Evolutionary conservation across 37 sponge, comb jelly and placozoan genomes (phyloP), one percentile per base, ranked within the genome.

Genomic region (Cladorhizidae sp.): DNA sequence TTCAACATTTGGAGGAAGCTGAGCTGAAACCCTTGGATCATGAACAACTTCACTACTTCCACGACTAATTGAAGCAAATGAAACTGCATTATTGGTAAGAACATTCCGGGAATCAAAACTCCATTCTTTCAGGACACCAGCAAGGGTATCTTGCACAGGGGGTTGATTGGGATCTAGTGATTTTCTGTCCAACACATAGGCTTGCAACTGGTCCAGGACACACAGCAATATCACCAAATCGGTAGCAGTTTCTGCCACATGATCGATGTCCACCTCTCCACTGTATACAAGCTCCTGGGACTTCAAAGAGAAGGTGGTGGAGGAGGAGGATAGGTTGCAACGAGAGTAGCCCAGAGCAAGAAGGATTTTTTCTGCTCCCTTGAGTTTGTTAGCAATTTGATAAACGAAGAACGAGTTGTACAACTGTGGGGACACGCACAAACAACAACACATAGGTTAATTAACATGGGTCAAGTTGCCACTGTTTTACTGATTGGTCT

Each of bases 401-500:
- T 86, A 86, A n/a, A 80, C 45, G 40, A 74, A 86, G 49, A 55
- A 80, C 23, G 80, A 73, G 36, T 55, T 80, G 9, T 73, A 86
- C n/a, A 80, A 59, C 80, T 79, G 79, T 2, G 35, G 11, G 20
- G 1, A 64, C 1, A 75, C 32, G 26, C 7, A 73, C 8, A 45
- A 79, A 52, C 9, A 9, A 79, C 1, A 29, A 15, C 18, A 28
- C 5, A n/a, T n/a, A n/a, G n/a, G n/a, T n/a, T n/a, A n/a, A n/a
- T n/a, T n/a, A n/a, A n/a, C n/a, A 26, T 64, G n/a, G 11, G 28
- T 64, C 11, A 25, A 23, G 9, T 25, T 25, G 21, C 11, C 28
- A 64, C 28, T 25, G 26, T 64, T 25, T 64, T n/a, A 25, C 11
- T 64, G 56, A 54, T 64, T 12, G 12, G 12, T 18, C 12, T 22